Base-by-base conservation (phyloP, 53 echinoderm and acorn worm genomes). In the Holothuria leucospilota region DNA sequence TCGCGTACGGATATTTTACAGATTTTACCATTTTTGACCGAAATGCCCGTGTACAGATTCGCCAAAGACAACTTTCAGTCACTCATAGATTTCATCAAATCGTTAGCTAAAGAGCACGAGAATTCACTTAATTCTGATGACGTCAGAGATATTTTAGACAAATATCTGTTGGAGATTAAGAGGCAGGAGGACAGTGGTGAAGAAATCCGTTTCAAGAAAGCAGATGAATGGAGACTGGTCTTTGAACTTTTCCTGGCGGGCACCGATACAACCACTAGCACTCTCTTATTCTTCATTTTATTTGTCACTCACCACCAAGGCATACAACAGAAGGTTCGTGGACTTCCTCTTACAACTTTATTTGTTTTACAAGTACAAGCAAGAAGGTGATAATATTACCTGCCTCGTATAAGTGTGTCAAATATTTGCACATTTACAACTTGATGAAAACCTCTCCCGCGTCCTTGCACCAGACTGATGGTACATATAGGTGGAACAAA, bases 161-260 rank as follows among this genome's bases (percentile, higher is more conserved):
- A 63, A 23, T 82, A 63, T 39, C 64, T 63, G 4, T 51, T 82
- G 38, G 82, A 82, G 65, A 63, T 62, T 39, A 18, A 82, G 42
- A 39, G 60, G 46, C 82, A 82, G 65, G 65, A 62, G 62, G 65
- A 82, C 13, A 64, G 63, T 21, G 82, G 82, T 18, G 82, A 82
- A 39, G 46, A 62, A 5, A 64, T 29, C 34, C 38, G 6, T 13
- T 63, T 82, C 42, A 64, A 82, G n/a, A 64, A 51, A 30, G n/a
- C 38, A 16, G 40, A 82, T 40, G 82, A 41, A 29, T 82, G 63
- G 82, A 15, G 82, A 39, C 21, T 82, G 46, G 39, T 82, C 21
- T 82, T 82, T 64, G 82, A 82, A 63, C 26, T 82, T 18, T 82
- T 82, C 26, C 39, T 82, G 82, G 82, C 82, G 41, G 82, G 82